A percentile compares a stretch with the other conserved stretches of the same genome.
These are phyloP conservation scores for Poecilia velifera DNA, from an alignment of 2,797 vertebrate genomes.

Conservation along the genomic window DNA sequence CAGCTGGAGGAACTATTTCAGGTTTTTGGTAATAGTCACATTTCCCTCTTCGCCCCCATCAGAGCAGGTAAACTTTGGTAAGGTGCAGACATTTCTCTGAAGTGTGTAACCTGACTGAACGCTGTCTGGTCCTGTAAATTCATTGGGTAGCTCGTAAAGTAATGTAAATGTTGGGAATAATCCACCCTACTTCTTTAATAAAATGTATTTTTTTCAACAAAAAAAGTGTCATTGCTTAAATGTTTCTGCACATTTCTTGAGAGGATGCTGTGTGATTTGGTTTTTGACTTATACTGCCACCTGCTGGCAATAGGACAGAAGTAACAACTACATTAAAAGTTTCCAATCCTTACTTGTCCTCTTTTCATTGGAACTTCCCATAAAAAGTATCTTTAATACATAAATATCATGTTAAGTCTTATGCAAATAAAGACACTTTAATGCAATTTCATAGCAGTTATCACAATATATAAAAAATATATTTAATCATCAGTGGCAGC, in stretches of 20 bases:
- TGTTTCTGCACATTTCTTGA: neutral
- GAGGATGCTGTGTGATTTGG: neutral
- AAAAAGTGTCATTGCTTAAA: neutral
- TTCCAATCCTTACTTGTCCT: neutral
- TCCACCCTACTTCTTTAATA: constrained; percentile 73
- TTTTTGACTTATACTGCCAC: constrained; percentile 21
- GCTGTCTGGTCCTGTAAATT: constrained; percentile 11
- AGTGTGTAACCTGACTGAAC: constrained; percentile 11
- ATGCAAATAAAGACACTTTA: neutral
- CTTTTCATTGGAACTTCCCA: neutral
- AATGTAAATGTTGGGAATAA: constrained; percentile 70
- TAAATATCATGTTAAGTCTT: neutral
- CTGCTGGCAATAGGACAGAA: constrained; percentile 1
- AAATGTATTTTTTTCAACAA: constrained; percentile 52
- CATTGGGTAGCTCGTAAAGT: constrained; percentile 69
- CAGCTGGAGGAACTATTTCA: neutral
- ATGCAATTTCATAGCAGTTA: too few relatives aligned
- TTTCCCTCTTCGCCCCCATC: too few relatives aligned
- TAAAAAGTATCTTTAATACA: neutral
- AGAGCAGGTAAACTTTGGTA: neutral
- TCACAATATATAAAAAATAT: too few relatives aligned
- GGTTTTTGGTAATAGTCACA: neutral
- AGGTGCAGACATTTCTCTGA: neutral
- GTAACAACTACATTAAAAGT: neutral
- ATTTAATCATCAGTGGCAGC: neutral